Evolutionary conservation across 2,113 vertebrate species (phyloP), one percentile per base, ranked within the genome.

Genomic region (Epinephelus fuscoguttatus): DNA sequence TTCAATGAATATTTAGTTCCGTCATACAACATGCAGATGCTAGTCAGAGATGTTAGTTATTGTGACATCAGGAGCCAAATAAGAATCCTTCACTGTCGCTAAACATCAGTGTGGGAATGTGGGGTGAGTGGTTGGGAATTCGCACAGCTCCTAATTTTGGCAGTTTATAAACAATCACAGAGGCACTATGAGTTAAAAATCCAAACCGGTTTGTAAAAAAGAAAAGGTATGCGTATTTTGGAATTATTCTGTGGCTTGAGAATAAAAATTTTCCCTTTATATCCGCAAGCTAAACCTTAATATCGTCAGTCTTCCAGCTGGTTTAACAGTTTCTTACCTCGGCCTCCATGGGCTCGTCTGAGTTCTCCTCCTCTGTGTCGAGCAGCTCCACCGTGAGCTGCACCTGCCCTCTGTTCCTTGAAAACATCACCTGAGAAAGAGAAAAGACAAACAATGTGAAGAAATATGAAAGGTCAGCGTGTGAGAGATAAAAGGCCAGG

Each of bases 321-420:
- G 1, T 10, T 27, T 3, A 5, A 49, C 19, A 0, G 3, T 27
- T 15, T 78, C 92, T 93, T 88, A 99, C 98, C 97, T 99, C 98
- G 2, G 96, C 96, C 88, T 99, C 98, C 85, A 98, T 96, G 19
- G 97, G 98, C 89, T 98, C 98, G n/a, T 99, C 98, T 0, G 97
- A 99, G 89, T 98, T 98, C 78, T 99, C 98, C 85, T 99, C 98
- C 81, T 99, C 98, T 0, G 97, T 97, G 93, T 99, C 98, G 73
- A 99, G 94, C 71, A 99, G 96, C 93, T 99, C 98, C 84, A 99
- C 96, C 0, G 96, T 97, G 91, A 99, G 94, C 91, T 98, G 97
- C 85, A 99, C 96, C 49, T 96, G 97, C 52, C 95, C 97, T 90
- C 96, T 89, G 94, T 94, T 97, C 93, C 96, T 98, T 88, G 96